Percentiles rank a stretch among this genome's conserved stretches.
Evolutionary conservation across 2,113 vertebrate genomes (phyloP).

Genomic region (Pica pica): DNA sequence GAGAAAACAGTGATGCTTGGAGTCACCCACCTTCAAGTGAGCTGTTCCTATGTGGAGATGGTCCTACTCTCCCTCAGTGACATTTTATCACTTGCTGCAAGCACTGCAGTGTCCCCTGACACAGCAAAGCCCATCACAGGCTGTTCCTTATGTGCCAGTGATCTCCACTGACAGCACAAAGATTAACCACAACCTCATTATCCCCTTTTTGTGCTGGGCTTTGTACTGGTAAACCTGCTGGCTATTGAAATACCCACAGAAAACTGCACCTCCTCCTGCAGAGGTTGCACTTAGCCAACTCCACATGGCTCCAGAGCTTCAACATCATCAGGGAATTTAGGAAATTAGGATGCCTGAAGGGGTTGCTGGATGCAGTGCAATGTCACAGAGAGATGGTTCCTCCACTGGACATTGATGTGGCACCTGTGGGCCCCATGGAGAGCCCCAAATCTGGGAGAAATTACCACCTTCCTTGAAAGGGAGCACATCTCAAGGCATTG

Average conservation of each 20-base stretch:
- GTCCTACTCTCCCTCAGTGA: neutral
- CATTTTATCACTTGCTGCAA: neutral
- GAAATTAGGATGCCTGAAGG: neutral
- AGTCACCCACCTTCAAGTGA: neutral
- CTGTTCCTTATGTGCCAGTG: neutral
- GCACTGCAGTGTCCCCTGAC: neutral
- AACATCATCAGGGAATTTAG: neutral
- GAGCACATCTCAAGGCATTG: neutral
- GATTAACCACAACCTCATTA: neutral
- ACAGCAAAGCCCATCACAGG: neutral
- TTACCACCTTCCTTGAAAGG: neutral
- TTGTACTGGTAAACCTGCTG: neutral
- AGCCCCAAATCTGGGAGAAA: neutral
- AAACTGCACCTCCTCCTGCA: neutral
- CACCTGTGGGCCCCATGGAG: fast-evolving
- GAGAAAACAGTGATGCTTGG: neutral
- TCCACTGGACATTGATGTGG: fast-evolving
- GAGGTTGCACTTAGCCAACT: neutral
- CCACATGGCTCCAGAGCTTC: neutral
- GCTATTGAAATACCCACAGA: neutral
- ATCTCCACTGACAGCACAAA: neutral
- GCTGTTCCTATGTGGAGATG: fast-evolving
- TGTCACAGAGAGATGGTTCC: neutral
- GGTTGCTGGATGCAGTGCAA: neutral
- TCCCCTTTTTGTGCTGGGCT: neutral